These are phyloP conservation scores for Calameuta filiformis DNA, from an alignment of 2,888 invertebrate species.

Conservation along the genomic window DNA sequence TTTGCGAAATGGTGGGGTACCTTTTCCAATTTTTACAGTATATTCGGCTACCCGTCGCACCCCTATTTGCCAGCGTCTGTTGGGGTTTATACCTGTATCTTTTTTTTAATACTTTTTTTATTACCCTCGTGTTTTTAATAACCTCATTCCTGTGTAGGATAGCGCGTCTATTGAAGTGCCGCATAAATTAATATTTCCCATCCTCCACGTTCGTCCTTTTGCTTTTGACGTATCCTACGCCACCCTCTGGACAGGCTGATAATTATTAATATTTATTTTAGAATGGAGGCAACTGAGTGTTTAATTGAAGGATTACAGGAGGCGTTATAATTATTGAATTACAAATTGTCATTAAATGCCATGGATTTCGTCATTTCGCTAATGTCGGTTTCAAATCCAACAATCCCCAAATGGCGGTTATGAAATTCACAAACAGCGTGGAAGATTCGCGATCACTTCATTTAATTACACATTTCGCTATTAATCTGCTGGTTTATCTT, in stretches of 20 bases:
- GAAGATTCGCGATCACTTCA: not conserved
- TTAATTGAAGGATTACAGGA: not conserved
- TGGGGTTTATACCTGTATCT: not conserved
- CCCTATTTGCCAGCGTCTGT: not conserved
- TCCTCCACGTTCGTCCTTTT: not conserved
- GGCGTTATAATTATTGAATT: not conserved
- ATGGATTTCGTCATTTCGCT: not conserved
- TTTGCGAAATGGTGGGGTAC: not conserved
- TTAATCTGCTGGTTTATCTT: not conserved
- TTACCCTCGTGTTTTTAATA: not conserved
- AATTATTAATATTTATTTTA: not conserved
- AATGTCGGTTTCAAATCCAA: not conserved
- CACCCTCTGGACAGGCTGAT: not conserved
- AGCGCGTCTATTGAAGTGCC: not conserved
- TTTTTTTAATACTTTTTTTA: not conserved
- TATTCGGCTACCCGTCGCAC: not conserved
- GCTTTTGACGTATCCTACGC: not conserved
- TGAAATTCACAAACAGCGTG: not conserved
- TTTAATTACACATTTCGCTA: not conserved
- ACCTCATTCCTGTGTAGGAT: not conserved
- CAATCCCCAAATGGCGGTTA: not conserved
- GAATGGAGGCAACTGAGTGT: not conserved
- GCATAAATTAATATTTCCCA: not conserved
- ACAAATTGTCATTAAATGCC: not conserved
- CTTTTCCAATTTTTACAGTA: not conserved